phyloP scores from a whole-genome alignment of 2,113 vertebrate genomes.

The Cervus canadensis region DNA sequence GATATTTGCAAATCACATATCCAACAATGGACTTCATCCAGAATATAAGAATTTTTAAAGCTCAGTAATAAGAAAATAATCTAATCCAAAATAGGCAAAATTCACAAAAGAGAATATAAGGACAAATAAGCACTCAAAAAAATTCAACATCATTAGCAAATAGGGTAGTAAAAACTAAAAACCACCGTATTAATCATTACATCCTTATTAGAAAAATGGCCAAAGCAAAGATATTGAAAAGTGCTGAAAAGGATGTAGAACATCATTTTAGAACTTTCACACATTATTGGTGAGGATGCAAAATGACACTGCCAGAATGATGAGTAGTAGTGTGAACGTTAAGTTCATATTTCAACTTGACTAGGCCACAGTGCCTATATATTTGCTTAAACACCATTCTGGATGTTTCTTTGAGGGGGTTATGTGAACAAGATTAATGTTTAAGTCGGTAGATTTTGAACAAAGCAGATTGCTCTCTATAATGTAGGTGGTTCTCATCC shows the following conservation, averaged over 20 bases:
- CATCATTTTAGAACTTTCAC: neutral
- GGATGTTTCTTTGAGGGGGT: neutral
- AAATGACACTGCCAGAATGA: neutral
- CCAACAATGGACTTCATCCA: neutral
- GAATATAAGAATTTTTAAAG: neutral
- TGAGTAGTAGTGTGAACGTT: neutral
- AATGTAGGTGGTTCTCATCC: neutral
- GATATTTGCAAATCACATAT: neutral
- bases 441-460: neutral
- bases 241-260: neutral
- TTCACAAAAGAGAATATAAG: neutral
- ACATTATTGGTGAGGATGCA: neutral
- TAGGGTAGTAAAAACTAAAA: neutral
- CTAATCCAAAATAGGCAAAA: neutral
- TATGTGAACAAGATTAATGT: neutral
- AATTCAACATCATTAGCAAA: neutral
- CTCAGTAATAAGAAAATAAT: neutral
- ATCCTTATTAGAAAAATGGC: neutral
- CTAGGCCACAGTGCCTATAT: neutral
- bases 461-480: neutral
- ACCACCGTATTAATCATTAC: neutral
- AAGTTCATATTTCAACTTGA: neutral
- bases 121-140: neutral
- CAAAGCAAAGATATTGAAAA: neutral
- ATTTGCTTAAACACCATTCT: neutral